phyloP scores from a whole-genome alignment of 2,113 vertebrate species.

The Labeo rohita region DNA sequence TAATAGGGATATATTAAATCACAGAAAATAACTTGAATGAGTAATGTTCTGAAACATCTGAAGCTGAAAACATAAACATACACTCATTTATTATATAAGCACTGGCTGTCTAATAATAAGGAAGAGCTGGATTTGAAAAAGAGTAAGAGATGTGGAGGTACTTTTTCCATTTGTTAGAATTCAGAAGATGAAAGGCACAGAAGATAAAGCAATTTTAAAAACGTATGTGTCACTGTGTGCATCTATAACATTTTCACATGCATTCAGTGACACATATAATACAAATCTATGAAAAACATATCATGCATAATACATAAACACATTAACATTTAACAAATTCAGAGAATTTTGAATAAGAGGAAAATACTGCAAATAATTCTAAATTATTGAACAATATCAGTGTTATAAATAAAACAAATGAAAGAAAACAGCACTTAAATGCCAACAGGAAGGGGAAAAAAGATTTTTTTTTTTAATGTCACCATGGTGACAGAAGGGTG shows the following conservation, averaged over 20 bases:
- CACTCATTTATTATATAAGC: slow-evolving; percentile 44
- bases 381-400: neutral
- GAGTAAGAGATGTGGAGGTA: neutral
- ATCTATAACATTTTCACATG: neutral
- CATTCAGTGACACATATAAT: neutral
- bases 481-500: too few species aligned
- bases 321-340: neutral
- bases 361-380: neutral
- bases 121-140: slow-evolving; percentile 27
- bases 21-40: neutral
- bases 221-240: neutral
- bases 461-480: neutral
- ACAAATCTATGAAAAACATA: neutral
- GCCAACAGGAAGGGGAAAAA: neutral
- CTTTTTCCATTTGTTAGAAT: neutral
- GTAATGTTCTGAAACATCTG: slow-evolving; percentile 49
- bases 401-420: neutral
- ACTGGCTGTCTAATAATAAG: slow-evolving; percentile 54
- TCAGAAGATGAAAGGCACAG: neutral
- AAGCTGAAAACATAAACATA: neutral
- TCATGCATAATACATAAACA: neutral
- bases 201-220: neutral
- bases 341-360: neutral
- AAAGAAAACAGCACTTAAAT: neutral
- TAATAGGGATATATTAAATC: neutral